Percentiles rank a stretch among this genome's conserved stretches.
Conservation (phyloP, 2,113 vertebrate genomes). For the Vireo altiloquus region DNA sequence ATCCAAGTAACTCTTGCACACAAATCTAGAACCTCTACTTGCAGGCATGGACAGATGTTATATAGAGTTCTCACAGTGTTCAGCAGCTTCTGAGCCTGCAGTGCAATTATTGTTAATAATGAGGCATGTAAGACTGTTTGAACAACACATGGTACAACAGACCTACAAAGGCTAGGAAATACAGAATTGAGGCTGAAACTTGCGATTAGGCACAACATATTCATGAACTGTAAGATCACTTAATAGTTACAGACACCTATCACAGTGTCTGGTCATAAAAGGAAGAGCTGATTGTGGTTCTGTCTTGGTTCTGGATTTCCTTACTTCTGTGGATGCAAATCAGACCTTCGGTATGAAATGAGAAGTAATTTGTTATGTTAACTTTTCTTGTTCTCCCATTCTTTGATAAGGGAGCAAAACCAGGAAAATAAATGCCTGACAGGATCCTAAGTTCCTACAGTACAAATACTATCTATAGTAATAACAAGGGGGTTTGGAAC, state of each 20-base stretch:
- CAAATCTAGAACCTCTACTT: not conserved
- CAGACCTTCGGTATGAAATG: conserved; percentile 25
- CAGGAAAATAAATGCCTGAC: not conserved
- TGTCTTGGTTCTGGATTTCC: conserved; percentile 32
- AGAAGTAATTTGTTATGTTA: not conserved
- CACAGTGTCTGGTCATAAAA: conserved; percentile 63
- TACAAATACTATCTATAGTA: not conserved
- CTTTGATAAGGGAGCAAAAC: not conserved
- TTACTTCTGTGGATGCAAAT: conserved; percentile 26
- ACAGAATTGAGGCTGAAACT: conserved; percentile 23
- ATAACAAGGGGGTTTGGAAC: not conserved
- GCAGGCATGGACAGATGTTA: not conserved
- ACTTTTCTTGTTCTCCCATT: not conserved
- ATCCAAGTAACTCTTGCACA: not conserved
- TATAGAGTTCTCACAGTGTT: conserved; percentile 70
- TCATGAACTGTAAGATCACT: conserved; percentile 52
- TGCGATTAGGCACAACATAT: conserved; percentile 37
- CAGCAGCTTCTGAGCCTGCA: conserved; percentile 60
- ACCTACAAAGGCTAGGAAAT: conserved; percentile 17
- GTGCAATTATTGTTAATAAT: conserved; percentile 51
- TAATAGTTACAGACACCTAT: conserved; percentile 48
- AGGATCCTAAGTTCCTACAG: not conserved
- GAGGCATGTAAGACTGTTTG: conserved; percentile 21
- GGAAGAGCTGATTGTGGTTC: conserved; percentile 53
- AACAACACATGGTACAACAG: not conserved